Base-by-base conservation (phyloP, 2,113 vertebrate genomes). In the Aramus guarauna region DNA sequence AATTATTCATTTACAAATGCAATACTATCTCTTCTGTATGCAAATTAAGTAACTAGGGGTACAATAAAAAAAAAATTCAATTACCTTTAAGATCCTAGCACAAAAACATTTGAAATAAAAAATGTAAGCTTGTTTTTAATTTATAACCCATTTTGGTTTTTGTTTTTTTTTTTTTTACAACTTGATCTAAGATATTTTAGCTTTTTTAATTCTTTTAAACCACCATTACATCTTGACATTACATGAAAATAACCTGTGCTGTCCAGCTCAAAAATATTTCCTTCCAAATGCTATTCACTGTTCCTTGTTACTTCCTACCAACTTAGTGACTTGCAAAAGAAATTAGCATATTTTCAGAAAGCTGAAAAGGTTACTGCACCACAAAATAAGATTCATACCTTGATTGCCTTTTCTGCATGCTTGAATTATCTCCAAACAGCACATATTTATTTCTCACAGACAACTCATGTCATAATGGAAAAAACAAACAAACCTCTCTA, bases 1-100 rank as follows among this genome's bases (percentile, higher is more conserved):
- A 98, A 98, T 98, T 97, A 98, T 98, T 98, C 56, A 98, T 96
- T 93, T 85, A 96, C 37, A 96, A 96, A 85, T 96, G 96, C 30
- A 97, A 98, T 83, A 71, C 56, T 97, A 98, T 94, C 91, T 87
- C 47, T 75, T 96, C 88, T 87, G 41, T 92, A 90, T 83, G 95
- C 91, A 97, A 97, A 97, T 95, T 63, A 90, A 79, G 62, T 36
- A 92, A 94, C 75, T 53, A 73, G 55, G 48, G 26, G 8, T 45
- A 88, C 39, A 15, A 78, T 6, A 34, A 22, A 59, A 89, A 87
- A 88, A 87, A 85, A 91, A 84, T 22, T 5, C 64, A 66, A 39
- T 30, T 86, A 62, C 4, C 10, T 86, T 66, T 71, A 84, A n/a
- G 26, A 77, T 55, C 8, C 22, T 13, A 74, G n/a, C 50, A 83